A percentile compares a stretch with the other conserved stretches of the same genome.
phyloP scores from a whole-genome alignment of 2,888 invertebrate species.

The Eupithecia abbreviata region DNA sequence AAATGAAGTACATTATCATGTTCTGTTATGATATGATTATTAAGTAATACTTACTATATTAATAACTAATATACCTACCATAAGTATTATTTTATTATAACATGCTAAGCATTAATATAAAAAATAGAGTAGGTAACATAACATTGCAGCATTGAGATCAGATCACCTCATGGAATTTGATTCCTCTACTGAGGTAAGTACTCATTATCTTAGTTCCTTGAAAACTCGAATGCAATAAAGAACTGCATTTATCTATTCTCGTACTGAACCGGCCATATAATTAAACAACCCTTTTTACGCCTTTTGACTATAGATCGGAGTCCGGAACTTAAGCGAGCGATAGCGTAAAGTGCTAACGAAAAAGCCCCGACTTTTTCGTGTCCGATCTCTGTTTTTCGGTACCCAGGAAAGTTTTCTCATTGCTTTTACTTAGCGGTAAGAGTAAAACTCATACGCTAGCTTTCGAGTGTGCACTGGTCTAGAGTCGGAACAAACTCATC shows the following conservation, averaged over 20 bases:
- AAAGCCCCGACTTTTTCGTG: background rate
- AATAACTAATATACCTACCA: too few species aligned
- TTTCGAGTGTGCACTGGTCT: background rate
- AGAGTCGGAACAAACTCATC: conserved; percentile 49
- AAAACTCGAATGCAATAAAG: background rate
- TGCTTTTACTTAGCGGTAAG: background rate
- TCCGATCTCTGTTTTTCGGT: background rate
- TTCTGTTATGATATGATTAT: too few species aligned
- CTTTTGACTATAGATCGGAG: background rate
- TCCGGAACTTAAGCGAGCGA: background rate
- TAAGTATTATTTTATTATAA: background rate
- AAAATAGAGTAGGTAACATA: background rate
- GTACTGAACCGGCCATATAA: background rate
- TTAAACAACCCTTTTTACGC: background rate
- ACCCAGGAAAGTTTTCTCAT: background rate
- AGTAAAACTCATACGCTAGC: background rate
- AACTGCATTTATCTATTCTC: background rate
- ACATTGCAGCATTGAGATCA: too few species aligned
- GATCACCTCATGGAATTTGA: background rate
- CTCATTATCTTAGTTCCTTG: background rate
- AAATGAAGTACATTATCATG: too few species aligned
- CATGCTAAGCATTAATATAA: background rate
- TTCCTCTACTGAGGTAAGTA: background rate
- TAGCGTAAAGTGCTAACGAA: background rate
- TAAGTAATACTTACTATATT: too few species aligned